These are phyloP conservation scores for Brachionus plicatilis DNA, from an alignment of 1,140 invertebrate species.

Conservation along the genomic window DNA sequence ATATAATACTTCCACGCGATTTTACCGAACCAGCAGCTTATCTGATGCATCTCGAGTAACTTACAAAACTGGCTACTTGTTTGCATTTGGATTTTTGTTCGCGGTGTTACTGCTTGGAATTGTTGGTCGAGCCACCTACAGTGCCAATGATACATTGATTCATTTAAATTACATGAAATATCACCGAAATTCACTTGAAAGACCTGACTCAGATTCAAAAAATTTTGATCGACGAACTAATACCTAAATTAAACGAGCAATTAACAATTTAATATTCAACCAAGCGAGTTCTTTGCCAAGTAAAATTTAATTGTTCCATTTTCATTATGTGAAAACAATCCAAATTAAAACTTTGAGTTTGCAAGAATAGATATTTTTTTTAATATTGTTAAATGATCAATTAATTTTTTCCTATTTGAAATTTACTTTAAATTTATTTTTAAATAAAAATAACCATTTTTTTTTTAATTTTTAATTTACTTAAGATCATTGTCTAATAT, in stretches of 20 bases:
- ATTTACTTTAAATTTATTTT: too few relatives aligned
- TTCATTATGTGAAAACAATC: too few relatives aligned
- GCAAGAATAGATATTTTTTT: too few relatives aligned
- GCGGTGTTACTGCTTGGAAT: not conserved
- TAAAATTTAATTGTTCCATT: too few relatives aligned
- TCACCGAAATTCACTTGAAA: not conserved
- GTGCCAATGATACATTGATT: not conserved
- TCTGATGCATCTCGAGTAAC: not conserved
- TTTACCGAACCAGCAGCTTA: not conserved
- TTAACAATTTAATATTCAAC: too few relatives aligned
- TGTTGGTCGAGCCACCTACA: not conserved
- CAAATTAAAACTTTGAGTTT: too few relatives aligned
- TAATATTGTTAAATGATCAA: too few relatives aligned
- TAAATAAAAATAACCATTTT: too few relatives aligned
- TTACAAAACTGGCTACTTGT: not conserved
- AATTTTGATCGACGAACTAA: not conserved
- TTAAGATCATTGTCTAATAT: too few relatives aligned
- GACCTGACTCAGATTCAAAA: not conserved
- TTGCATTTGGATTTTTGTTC: slow-evolving; percentile 12
- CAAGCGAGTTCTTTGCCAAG: too few relatives aligned
- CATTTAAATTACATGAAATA: slow-evolving; percentile 6
- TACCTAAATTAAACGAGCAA: not conserved
- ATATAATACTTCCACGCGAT: not conserved
- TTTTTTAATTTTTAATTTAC: too few relatives aligned
- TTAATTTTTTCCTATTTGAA: too few relatives aligned